A percentile compares a stretch with the other conserved stretches of the same genome.
Evolutionary conservation across 1,140 invertebrate species (phyloP).

Genomic region (Anoplophora glabripennis): DNA sequence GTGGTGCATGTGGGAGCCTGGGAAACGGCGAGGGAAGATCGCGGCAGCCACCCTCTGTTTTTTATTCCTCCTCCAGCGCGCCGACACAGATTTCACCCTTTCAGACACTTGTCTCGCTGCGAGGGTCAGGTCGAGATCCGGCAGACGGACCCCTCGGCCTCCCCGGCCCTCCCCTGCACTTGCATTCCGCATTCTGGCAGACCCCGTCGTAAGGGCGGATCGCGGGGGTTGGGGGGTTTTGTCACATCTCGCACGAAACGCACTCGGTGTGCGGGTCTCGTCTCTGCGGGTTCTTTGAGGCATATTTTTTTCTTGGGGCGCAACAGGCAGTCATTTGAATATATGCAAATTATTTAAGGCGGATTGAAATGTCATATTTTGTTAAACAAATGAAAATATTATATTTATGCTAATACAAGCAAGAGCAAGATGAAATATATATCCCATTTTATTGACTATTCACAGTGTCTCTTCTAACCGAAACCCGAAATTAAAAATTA

Average conservation of each 20-base stretch:
- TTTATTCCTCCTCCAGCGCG: slow-evolving; percentile 22
- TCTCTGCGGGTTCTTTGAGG: no score
- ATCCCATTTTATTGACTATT: no score
- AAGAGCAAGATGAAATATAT: no score
- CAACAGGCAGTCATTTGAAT: no score
- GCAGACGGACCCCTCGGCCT: slow-evolving; percentile 28
- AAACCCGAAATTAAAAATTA: no score
- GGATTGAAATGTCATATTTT: no score
- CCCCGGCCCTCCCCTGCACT: slow-evolving; percentile 16
- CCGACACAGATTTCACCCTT: slow-evolving; percentile 40
- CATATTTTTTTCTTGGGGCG: no score
- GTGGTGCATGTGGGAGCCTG: slow-evolving; percentile 30
- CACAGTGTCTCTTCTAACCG: no score
- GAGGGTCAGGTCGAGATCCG: slow-evolving; percentile 34
- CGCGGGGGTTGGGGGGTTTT: neutral
- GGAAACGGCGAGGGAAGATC: slow-evolving; percentile 33
- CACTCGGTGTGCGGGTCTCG: no score
- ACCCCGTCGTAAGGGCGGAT: neutral
- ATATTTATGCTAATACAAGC: no score
- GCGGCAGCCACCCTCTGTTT: slow-evolving; percentile 20
- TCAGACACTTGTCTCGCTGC: slow-evolving; percentile 40
- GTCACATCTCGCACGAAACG: neutral
- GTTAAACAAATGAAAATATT: no score
- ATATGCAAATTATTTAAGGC: no score
- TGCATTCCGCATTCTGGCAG: slow-evolving; percentile 35